Evolutionary conservation across 2,113 vertebrate species (phyloP).

Genomic region (Motacilla tschutschensis): DNA sequence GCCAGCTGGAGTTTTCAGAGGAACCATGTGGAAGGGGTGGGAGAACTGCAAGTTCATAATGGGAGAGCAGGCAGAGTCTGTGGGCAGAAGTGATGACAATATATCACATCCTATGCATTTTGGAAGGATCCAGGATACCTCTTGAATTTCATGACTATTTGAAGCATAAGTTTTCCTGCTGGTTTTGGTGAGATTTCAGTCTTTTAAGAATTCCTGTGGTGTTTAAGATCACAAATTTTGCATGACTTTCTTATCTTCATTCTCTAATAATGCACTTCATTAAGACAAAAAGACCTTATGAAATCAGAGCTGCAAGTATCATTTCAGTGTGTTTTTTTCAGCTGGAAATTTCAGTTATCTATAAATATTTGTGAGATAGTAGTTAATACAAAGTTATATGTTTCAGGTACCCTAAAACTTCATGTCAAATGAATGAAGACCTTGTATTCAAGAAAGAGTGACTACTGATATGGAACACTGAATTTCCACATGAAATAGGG

Average conservation of each 20-base stretch:
- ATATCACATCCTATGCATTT: background rate
- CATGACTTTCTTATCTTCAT: background rate
- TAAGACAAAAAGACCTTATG: background rate
- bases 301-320: background rate
- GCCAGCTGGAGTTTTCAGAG: background rate
- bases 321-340: background rate
- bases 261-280: background rate
- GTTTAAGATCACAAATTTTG: background rate
- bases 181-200: background rate
- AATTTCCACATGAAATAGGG: background rate
- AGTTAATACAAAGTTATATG: rapidly evolving
- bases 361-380: background rate
- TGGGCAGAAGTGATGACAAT: background rate
- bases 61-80: background rate
- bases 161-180: background rate
- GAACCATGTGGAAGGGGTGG: background rate
- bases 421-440: background rate
- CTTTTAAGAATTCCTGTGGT: background rate
- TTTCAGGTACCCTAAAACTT: background rate
- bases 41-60: rapidly evolving
- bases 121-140: background rate
- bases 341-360: background rate
- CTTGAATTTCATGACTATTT: background rate
- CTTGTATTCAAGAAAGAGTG: background rate
- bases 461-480: background rate